Percentiles rank a stretch among this genome's conserved stretches.
These are phyloP conservation scores for Eumeta japonica DNA, from an alignment of 1,140 invertebrate species.

Conservation along the genomic window DNA sequence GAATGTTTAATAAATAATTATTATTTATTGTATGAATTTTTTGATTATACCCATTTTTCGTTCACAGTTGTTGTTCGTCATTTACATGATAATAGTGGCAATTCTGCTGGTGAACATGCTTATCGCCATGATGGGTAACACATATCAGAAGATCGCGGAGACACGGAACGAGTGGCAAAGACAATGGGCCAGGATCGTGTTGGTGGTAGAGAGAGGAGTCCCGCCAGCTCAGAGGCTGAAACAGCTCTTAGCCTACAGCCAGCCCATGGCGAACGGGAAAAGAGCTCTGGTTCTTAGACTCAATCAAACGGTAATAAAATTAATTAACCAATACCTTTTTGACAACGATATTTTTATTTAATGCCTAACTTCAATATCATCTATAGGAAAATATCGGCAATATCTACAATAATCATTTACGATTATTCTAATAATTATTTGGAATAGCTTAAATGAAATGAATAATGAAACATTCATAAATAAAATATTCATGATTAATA, in stretches of 20 bases:
- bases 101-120: slow-evolving; percentile 96
- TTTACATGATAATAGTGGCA: slow-evolving; percentile 96
- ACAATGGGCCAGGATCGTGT: slow-evolving; percentile 96
- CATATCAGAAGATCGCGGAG: slow-evolving; percentile 96
- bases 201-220: slow-evolving; percentile 94
- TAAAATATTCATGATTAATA: no score
- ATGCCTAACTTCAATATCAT: no score
- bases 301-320: slow-evolving; percentile 70
- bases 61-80: slow-evolving; percentile 83
- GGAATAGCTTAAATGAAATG: no score
- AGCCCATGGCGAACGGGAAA: slow-evolving; percentile 89
- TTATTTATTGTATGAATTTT: no score
- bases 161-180: slow-evolving; percentile 97
- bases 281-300: slow-evolving; percentile 82
- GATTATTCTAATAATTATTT: no score
- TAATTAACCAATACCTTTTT: no score
- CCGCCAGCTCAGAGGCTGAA: slow-evolving; percentile 80
- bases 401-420: no score
- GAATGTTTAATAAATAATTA: no score
- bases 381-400: no score
- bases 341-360: no score
- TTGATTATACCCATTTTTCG: slow-evolving; percentile 8
- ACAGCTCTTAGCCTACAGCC: slow-evolving; percentile 89
- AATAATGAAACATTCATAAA: no score
- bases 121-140: slow-evolving; percentile 99